A percentile compares a stretch with the other conserved stretches of the same genome.
These are phyloP conservation scores for Diplosoma virens DNA, from an alignment of 23 tunicate species.

Conservation along the genomic window DNA sequence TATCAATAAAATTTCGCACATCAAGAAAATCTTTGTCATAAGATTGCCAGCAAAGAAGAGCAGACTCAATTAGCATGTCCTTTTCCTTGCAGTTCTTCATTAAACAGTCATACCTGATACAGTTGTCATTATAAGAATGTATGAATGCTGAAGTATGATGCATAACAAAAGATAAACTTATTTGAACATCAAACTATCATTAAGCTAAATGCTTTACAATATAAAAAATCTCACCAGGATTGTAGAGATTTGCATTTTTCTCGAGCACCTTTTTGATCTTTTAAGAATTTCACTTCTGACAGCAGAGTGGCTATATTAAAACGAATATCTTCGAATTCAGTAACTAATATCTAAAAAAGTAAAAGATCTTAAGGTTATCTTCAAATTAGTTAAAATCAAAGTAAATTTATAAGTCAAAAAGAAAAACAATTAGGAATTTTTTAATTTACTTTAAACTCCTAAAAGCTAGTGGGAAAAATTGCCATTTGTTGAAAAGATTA, in stretches of 20 bases:
- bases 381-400: too few species aligned
- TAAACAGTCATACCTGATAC: slow-evolving; percentile 55
- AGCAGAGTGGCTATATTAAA: slow-evolving; percentile 67
- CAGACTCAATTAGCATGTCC: slow-evolving; percentile 42
- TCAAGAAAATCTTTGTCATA: slow-evolving; percentile 45
- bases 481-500: too few species aligned
- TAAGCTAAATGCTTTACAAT: not conserved
- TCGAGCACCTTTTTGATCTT: slow-evolving; percentile 51
- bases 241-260: not conserved
- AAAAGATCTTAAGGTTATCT: too few species aligned
- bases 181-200: not conserved
- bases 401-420: too few species aligned
- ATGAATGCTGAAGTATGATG: too few species aligned
- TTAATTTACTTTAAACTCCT: too few species aligned
- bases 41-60: slow-evolving; percentile 41
- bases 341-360: slow-evolving; percentile 72
- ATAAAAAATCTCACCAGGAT: not conserved
- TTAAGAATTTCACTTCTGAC: slow-evolving; percentile 70
- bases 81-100: slow-evolving; percentile 18
- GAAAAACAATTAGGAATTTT: too few species aligned
- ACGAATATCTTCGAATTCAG: slow-evolving; percentile 57
- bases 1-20: slow-evolving; percentile 57
- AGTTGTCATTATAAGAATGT: too few species aligned
- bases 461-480: too few species aligned
- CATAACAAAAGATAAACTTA: too few species aligned